phyloP scores from a whole-genome alignment of 2,888 invertebrate genomes.

The Scaptodrosophila latifasciaeformis region DNA sequence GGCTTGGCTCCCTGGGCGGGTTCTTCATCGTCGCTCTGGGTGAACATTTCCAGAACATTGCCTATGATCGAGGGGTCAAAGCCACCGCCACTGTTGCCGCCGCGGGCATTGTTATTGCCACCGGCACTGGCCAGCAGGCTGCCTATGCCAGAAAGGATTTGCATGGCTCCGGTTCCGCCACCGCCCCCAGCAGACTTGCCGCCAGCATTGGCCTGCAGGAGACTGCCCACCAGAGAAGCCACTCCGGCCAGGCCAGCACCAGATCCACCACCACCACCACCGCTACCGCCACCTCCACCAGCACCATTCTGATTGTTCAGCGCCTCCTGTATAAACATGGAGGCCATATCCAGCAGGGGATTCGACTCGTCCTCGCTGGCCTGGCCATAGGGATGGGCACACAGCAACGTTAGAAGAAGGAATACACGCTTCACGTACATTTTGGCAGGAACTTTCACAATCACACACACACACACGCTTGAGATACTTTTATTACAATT shows the following conservation, averaged over 20 bases:
- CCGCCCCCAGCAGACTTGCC: slow-evolving; percentile 47
- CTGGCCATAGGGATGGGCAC: slow-evolving; percentile 65
- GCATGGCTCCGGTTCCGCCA: slow-evolving; percentile 70
- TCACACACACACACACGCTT: slow-evolving; percentile 68
- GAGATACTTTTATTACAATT: slow-evolving; percentile 41
- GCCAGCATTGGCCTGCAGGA: slow-evolving; percentile 81
- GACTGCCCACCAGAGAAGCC: slow-evolving; percentile 80
- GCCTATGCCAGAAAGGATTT: slow-evolving; percentile 73
- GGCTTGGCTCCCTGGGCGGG: slow-evolving; percentile 14
- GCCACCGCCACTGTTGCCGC: slow-evolving; percentile 77
- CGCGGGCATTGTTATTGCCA: slow-evolving; percentile 71
- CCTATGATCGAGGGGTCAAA: slow-evolving; percentile 78
- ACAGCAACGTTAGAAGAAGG: slow-evolving; percentile 63
- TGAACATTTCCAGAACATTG: slow-evolving; percentile 78
- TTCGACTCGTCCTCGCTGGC: slow-evolving; percentile 77
- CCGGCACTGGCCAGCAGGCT: slow-evolving; percentile 70
- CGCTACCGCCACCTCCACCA: slow-evolving; percentile 74
- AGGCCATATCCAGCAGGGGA: slow-evolving; percentile 82
- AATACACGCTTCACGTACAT: slow-evolving; percentile 67
- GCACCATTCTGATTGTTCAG: slow-evolving; percentile 71
- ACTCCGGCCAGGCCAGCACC: slow-evolving; percentile 76
- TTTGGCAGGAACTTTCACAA: slow-evolving; percentile 70
- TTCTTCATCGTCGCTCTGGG: slow-evolving; percentile 60
- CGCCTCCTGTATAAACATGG: slow-evolving; percentile 81
- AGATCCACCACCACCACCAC: slow-evolving; percentile 75